Percentiles rank a stretch among this genome's conserved stretches.
phyloP scores from a whole-genome alignment of 2,113 vertebrate genomes.

The Sylvilagus bachmani region DNA sequence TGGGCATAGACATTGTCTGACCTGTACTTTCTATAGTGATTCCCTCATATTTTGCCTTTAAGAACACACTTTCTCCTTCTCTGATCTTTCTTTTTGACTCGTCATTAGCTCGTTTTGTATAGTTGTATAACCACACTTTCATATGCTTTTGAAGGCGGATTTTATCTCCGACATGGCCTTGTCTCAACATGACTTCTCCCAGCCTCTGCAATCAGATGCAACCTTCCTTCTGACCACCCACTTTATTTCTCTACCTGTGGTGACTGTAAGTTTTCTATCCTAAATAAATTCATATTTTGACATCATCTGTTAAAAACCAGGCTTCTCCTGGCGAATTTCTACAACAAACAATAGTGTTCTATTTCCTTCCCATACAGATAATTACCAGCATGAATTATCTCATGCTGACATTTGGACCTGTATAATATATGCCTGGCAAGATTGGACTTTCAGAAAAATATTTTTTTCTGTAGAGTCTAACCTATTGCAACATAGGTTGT shows the following conservation, averaged over 20 bases:
- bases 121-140: neutral
- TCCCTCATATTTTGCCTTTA: neutral
- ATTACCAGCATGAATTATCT: slow-evolving; percentile 64
- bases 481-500: slow-evolving; percentile 51
- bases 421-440: slow-evolving; percentile 51
- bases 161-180: fast-evolving
- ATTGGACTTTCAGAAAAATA: slow-evolving; percentile 42
- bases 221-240: neutral
- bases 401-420: slow-evolving; percentile 52
- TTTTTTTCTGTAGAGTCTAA: slow-evolving; percentile 48
- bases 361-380: slow-evolving; percentile 65
- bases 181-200: neutral
- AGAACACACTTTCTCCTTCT: neutral
- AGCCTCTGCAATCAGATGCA: neutral
- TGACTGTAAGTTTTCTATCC: neutral
- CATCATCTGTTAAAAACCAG: slow-evolving; percentile 34
- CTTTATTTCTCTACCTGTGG: neutral
- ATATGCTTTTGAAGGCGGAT: slow-evolving; percentile 20
- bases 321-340: slow-evolving; percentile 56
- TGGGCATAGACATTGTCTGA: neutral
- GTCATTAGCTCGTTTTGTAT: neutral
- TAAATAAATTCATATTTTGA: neutral
- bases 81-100: neutral
- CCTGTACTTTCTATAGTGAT: neutral
- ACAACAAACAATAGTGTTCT: slow-evolving; percentile 48